Percentiles rank a stretch among this genome's conserved stretches.
Evolutionary conservation across 2,888 invertebrate genomes (phyloP).

Genomic region (Carabus problematicus): DNA sequence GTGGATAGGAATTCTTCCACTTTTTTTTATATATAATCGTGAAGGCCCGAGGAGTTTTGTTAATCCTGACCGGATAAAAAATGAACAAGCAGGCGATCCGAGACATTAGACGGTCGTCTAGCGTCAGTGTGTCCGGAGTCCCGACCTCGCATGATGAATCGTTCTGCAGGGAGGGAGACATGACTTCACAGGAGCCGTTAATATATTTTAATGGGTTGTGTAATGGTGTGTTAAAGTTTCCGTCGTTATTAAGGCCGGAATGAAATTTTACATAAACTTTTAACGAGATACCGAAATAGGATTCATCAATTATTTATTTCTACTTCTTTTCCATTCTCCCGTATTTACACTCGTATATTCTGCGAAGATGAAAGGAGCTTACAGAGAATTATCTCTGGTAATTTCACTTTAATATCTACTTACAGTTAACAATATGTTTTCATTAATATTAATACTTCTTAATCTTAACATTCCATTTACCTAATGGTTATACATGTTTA

Average conservation of each 20-base stretch:
- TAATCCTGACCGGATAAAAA: slow-evolving; percentile 20
- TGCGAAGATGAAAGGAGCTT: too few relatives aligned
- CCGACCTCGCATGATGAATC: slow-evolving; percentile 27
- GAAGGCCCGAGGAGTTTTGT: slow-evolving; percentile 8
- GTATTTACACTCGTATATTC: too few relatives aligned
- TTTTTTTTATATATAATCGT: too few relatives aligned
- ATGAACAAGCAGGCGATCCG: slow-evolving; percentile 9
- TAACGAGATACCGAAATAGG: slow-evolving; percentile 20
- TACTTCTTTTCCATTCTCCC: not conserved
- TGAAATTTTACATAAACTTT: slow-evolving; percentile 26
- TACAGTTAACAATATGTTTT: too few relatives aligned
- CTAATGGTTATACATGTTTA: too few relatives aligned
- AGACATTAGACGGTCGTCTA: not conserved
- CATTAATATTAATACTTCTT: too few relatives aligned
- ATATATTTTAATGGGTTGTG: slow-evolving; percentile 35
- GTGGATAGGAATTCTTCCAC: too few relatives aligned
- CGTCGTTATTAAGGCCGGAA: slow-evolving; percentile 12
- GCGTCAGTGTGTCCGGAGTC: not conserved
- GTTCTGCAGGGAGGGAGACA: not conserved
- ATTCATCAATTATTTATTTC: slow-evolving; percentile 9
- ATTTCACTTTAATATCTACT: too few relatives aligned
- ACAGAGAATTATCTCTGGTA: too few relatives aligned
- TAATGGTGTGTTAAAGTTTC: slow-evolving; percentile 31
- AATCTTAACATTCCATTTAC: too few relatives aligned
- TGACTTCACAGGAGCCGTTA: not conserved